phyloP scores from a whole-genome alignment of 1,140 invertebrate species.

The Achroia grisella region DNA sequence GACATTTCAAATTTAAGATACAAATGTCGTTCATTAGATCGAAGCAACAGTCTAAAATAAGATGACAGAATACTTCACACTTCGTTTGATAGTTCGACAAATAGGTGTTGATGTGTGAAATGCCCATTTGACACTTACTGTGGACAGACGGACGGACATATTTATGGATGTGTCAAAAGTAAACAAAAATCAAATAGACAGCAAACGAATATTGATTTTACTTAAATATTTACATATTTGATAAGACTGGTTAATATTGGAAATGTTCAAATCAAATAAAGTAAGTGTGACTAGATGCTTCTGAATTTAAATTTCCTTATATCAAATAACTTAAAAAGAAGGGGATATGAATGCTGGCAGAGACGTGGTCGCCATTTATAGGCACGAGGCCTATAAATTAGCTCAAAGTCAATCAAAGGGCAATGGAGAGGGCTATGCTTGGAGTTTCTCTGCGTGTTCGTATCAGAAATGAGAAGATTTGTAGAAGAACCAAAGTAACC shows the following conservation, averaged over 20 bases:
- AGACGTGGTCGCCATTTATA: too few relatives aligned
- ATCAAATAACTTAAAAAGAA: too few relatives aligned
- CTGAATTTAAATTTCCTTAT: too few relatives aligned
- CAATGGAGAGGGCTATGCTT: too few relatives aligned
- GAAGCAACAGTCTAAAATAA: constrained; percentile 1
- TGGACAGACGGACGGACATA: constrained; percentile 9
- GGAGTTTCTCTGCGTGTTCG: too few relatives aligned
- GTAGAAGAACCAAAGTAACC: too few relatives aligned
- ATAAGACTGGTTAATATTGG: neutral
- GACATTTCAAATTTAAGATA: too few relatives aligned
- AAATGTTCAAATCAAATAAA: neutral
- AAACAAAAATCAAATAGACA: neutral
- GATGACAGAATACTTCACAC: constrained; percentile 45
- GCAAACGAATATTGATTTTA: constrained; percentile 5
- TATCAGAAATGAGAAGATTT: too few relatives aligned
- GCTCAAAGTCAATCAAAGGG: too few relatives aligned
- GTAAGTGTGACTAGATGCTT: too few relatives aligned
- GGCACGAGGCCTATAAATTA: too few relatives aligned
- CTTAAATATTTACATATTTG: constrained; percentile 6
- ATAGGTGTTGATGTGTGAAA: constrained; percentile 57
- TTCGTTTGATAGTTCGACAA: constrained; percentile 40
- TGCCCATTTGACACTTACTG: constrained; percentile 39
- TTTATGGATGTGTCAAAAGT: constrained; percentile 14
- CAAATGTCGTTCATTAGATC: neutral
- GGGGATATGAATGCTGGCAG: too few relatives aligned